Conservation (phyloP, 1,140 invertebrate genomes). For the Drosophila eugracilis region DNA sequence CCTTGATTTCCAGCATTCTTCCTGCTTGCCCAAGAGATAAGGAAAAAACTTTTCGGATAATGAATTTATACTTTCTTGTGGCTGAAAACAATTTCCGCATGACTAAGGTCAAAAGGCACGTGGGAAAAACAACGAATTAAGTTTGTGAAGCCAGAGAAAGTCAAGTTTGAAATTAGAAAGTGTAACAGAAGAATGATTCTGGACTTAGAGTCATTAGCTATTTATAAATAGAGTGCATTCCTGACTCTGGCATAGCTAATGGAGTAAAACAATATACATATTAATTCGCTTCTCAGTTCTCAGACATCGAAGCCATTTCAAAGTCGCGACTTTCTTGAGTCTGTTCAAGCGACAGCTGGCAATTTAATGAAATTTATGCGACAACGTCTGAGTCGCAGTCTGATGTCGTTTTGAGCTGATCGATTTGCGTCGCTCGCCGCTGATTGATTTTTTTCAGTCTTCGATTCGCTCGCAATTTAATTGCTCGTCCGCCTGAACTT, state of each 20-base stretch:
- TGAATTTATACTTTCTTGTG: constrained; percentile 55
- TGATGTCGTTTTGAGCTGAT: constrained; percentile 36
- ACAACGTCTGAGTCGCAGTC: constrained; percentile 30
- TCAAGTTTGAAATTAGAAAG: constrained; percentile 28
- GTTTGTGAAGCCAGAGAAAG: constrained; percentile 7
- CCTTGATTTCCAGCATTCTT: constrained; percentile 2
- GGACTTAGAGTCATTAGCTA: constrained; percentile 39
- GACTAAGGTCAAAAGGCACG: constrained; percentile 29
- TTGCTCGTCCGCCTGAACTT: constrained; percentile 47
- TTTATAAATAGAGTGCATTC: constrained; percentile 69
- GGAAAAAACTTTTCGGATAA: constrained; percentile 60
- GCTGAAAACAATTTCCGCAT: constrained; percentile 71
- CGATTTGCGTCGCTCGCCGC: constrained; percentile 32
- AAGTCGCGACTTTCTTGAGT: constrained; percentile 65
- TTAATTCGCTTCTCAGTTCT: constrained; percentile 14
- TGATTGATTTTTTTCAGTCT: constrained; percentile 57
- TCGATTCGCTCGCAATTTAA: constrained; percentile 39
- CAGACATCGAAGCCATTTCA: constrained; percentile 31
- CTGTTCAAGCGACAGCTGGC: constrained; percentile 54
- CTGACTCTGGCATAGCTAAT: constrained; percentile 50
- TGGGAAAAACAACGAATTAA: constrained; percentile 25
- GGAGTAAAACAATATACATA: constrained; percentile 26
- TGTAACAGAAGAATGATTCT: constrained; percentile 41
- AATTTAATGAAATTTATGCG: constrained; percentile 76
- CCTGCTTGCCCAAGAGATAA: neutral